Percentiles rank a stretch among this genome's conserved stretches.
Evolutionary conservation across 2,888 invertebrate species (phyloP).

Genomic region (Carcina quercana): DNA sequence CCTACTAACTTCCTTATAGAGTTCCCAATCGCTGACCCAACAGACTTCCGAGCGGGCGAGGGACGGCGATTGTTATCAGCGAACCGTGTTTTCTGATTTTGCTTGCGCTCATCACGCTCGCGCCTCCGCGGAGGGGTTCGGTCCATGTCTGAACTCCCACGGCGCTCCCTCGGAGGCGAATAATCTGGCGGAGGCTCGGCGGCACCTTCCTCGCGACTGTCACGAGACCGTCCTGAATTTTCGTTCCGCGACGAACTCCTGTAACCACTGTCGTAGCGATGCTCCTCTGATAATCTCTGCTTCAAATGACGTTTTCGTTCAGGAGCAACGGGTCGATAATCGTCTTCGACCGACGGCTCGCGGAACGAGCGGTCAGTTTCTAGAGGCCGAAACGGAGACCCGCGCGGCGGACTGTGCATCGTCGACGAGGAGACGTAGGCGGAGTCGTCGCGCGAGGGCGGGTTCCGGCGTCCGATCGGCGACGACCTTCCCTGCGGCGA

Average conservation of each 20-base stretch:
- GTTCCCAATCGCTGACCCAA: slow-evolving; percentile 81
- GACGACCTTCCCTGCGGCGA: slow-evolving; percentile 59
- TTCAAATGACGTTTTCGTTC: slow-evolving; percentile 78
- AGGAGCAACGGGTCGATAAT: slow-evolving; percentile 75
- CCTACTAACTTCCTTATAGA: slow-evolving; percentile 88
- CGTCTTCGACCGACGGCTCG: slow-evolving; percentile 67
- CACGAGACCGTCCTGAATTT: slow-evolving; percentile 62
- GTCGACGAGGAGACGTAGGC: slow-evolving; percentile 73
- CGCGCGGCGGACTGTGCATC: slow-evolving; percentile 72
- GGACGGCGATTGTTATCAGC: slow-evolving; percentile 61
- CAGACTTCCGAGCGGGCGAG: slow-evolving; percentile 62
- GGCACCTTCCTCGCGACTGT: slow-evolving; percentile 63
- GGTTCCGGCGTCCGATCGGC: slow-evolving; percentile 58
- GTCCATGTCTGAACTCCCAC: slow-evolving; percentile 57
- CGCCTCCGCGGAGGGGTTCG: slow-evolving; percentile 63
- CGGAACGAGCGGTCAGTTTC: slow-evolving; percentile 61
- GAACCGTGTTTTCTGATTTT: slow-evolving; percentile 83
- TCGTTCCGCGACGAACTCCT: slow-evolving; percentile 73
- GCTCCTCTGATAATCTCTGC: slow-evolving; percentile 64
- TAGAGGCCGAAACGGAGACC: slow-evolving; percentile 64
- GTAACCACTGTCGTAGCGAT: slow-evolving; percentile 73
- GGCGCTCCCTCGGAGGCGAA: slow-evolving; percentile 75
- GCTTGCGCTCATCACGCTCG: slow-evolving; percentile 69
- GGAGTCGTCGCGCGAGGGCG: slow-evolving; percentile 72
- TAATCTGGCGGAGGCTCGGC: slow-evolving; percentile 83